Percentiles rank a stretch among this genome's conserved stretches.
Evolutionary conservation across 2,113 vertebrate genomes (phyloP).

Genomic region (Tapirus terrestris): DNA sequence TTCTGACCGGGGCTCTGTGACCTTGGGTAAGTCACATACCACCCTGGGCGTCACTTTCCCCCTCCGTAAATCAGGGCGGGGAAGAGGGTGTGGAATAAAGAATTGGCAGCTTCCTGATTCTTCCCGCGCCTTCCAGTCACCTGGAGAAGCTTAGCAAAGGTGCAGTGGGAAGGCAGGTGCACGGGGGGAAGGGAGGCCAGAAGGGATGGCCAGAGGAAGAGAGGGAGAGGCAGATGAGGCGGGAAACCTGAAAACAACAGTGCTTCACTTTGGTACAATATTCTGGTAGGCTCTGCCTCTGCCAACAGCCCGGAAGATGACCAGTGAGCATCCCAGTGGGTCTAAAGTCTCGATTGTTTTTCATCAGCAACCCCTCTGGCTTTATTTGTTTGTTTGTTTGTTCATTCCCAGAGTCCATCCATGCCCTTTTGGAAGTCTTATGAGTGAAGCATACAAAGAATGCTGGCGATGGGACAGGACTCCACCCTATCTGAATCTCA

Average conservation of each 20-base stretch:
- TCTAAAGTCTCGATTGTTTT: background rate
- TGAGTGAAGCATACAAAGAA: background rate
- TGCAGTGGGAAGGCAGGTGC: background rate
- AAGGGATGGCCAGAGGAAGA: background rate
- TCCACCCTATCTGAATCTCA: background rate
- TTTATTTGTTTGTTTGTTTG: background rate
- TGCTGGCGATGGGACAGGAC: background rate
- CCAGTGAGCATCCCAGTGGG: background rate
- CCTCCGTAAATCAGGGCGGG: background rate
- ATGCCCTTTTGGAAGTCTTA: background rate
- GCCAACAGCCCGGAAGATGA: background rate
- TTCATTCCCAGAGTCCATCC: background rate
- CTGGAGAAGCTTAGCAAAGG: background rate
- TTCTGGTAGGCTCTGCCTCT: background rate
- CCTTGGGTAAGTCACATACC: constrained; percentile 67
- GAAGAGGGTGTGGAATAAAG: background rate
- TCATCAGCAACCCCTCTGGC: background rate
- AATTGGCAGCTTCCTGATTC: background rate
- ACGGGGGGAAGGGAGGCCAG: background rate
- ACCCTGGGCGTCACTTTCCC: background rate
- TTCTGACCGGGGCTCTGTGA: constrained; percentile 25
- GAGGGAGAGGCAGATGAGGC: background rate
- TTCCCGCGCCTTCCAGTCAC: background rate
- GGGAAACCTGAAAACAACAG: background rate
- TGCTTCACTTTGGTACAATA: background rate